Conservation (phyloP, 37 sponge, comb jelly and placozoan species). For the Petrosia ficiformis region DNA sequence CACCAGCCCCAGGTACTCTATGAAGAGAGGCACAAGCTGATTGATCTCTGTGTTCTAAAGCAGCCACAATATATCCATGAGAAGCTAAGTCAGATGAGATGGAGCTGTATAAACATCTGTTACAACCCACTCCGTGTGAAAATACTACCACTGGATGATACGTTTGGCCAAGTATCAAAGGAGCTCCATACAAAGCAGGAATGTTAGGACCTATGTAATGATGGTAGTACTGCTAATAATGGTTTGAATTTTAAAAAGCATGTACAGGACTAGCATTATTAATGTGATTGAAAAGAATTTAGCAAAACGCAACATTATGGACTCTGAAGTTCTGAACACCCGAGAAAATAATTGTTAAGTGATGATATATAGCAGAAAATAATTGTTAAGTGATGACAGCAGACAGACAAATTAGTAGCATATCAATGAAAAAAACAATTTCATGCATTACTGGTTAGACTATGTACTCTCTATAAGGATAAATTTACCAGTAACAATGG, state of each 20-base stretch:
- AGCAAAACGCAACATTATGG: no score
- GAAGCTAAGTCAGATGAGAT: constrained; percentile 68
- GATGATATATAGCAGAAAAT: not conserved
- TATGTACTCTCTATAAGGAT: not conserved
- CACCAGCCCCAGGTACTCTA: not conserved
- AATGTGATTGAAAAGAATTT: no score
- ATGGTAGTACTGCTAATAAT: no score
- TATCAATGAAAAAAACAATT: not conserved
- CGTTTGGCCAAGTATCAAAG: not conserved
- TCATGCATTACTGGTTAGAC: not conserved
- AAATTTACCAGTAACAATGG: not conserved
- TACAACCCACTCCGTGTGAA: constrained; percentile 54
- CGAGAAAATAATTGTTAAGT: not conserved
- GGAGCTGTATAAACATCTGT: constrained; percentile 21
- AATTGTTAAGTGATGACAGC: not conserved
- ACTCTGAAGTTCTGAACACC: no score
- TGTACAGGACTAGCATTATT: no score
- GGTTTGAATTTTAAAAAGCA: no score
- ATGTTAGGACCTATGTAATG: no score
- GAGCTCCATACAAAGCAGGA: constrained; percentile 52
- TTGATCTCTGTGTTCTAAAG: constrained; percentile 47
- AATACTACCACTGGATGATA: constrained; percentile 38
- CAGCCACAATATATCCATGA: constrained; percentile 60
- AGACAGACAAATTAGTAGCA: not conserved
- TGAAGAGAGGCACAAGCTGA: constrained; percentile 3